These are phyloP conservation scores for Anastrepha ludens DNA, from an alignment of 1,140 invertebrate species.

Conservation along the genomic window DNA sequence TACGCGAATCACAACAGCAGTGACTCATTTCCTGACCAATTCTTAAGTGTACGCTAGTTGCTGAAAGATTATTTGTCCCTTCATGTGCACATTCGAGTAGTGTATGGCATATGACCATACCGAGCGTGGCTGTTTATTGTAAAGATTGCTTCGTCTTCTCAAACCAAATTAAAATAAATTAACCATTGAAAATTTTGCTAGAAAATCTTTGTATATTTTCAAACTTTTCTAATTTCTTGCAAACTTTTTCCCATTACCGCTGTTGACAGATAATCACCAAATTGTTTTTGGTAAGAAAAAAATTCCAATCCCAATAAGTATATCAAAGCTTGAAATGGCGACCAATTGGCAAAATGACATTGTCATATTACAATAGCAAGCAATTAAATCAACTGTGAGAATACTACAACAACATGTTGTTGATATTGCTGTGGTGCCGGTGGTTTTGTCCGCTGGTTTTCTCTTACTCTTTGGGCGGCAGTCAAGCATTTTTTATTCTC, in stretches of 20 bases:
- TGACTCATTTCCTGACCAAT: no score
- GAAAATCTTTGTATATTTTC: background rate
- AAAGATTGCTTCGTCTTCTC: background rate
- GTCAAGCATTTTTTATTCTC: conserved; percentile 26
- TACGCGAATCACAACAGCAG: no score
- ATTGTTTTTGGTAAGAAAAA: background rate
- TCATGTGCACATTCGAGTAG: no score
- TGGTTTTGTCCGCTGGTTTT: background rate
- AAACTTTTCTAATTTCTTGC: conserved; percentile 24
- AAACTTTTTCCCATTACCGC: background rate
- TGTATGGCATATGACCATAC: no score
- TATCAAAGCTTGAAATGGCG: conserved; percentile 34
- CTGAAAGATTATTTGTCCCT: no score
- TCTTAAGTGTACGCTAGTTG: no score
- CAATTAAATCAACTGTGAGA: conserved; percentile 33
- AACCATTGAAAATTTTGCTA: background rate
- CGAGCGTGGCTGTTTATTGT: background rate
- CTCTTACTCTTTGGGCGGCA: background rate
- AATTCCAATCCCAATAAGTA: background rate
- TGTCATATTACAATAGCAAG: conserved; percentile 9
- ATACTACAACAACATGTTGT: background rate
- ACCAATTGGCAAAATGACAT: conserved; percentile 29
- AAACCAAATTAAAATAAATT: background rate
- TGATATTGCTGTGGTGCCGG: background rate
- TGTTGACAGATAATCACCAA: background rate